Conservation (phyloP, 92 coral and sea anemone species). For the Bergia puertoricense region DNA sequence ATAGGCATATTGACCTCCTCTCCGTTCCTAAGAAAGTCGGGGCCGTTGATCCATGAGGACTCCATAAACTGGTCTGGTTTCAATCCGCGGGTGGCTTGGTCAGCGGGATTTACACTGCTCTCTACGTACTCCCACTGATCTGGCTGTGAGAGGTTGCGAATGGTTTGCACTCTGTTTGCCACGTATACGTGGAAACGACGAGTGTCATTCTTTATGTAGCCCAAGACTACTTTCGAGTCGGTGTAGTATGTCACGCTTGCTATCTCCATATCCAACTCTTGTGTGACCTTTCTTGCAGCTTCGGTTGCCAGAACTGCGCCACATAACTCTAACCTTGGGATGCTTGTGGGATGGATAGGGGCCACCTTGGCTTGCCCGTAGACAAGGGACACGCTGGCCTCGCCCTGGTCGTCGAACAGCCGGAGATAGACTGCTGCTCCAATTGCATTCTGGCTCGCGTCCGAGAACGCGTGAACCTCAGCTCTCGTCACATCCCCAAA, state of each 20-base stretch:
- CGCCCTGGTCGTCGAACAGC: slow-evolving; percentile 30
- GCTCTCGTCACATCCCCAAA: slow-evolving; percentile 29
- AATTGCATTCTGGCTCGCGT: slow-evolving; percentile 59
- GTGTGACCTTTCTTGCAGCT: slow-evolving; percentile 39
- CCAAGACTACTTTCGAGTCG: slow-evolving; percentile 54
- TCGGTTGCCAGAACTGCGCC: slow-evolving; percentile 53
- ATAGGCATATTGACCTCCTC: not conserved
- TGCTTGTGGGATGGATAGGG: slow-evolving; percentile 45
- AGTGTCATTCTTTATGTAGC: slow-evolving; percentile 47
- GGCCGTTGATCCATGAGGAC: slow-evolving; percentile 50
- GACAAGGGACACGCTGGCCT: slow-evolving; percentile 31
- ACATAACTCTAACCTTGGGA: slow-evolving; percentile 47
- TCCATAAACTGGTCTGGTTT: slow-evolving; percentile 14
- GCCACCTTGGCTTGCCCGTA: slow-evolving; percentile 55
- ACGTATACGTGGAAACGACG: slow-evolving; percentile 49
- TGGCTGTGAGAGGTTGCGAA: slow-evolving; percentile 52
- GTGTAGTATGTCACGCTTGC: slow-evolving; percentile 30
- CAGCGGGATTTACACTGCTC: slow-evolving; percentile 47
- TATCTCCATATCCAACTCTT: slow-evolving; percentile 49
- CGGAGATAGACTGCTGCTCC: slow-evolving; percentile 49
- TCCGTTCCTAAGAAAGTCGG: slow-evolving; percentile 38
- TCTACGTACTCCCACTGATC: slow-evolving; percentile 48
- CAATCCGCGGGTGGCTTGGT: slow-evolving; percentile 54
- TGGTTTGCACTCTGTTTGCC: slow-evolving; percentile 51
- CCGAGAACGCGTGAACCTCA: slow-evolving; percentile 58